Evolutionary conservation across 2,888 invertebrate genomes (phyloP).

Genomic region (Acleris sparsana): DNA sequence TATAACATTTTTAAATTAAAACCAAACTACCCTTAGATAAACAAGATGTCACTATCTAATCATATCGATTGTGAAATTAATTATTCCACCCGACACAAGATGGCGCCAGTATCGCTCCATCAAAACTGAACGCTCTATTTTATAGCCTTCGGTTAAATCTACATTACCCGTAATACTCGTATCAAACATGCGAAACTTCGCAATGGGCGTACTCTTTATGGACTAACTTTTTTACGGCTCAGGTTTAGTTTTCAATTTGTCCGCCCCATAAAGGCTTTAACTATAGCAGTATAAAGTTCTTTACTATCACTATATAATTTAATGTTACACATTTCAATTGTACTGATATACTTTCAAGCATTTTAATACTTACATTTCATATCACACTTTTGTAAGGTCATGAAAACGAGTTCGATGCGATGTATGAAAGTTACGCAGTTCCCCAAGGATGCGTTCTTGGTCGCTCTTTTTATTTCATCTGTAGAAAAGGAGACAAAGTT

Average conservation of each 20-base stretch:
- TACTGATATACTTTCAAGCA: background rate
- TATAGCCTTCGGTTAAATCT: slow-evolving; percentile 6
- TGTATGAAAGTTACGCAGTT: too few species aligned
- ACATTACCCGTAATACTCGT: slow-evolving; percentile 1
- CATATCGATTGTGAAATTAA: too few species aligned
- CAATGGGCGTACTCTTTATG: slow-evolving; percentile 15
- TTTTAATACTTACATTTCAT: too few species aligned
- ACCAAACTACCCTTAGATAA: too few species aligned
- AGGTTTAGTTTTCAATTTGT: slow-evolving; percentile 32
- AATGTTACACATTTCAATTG: background rate
- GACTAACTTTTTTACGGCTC: slow-evolving; percentile 23
- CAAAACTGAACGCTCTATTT: slow-evolving; percentile 4
- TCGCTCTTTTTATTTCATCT: too few species aligned
- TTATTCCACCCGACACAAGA: background rate
- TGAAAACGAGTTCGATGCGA: too few species aligned
- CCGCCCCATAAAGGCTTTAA: slow-evolving; percentile 21
- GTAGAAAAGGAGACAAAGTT: too few species aligned
- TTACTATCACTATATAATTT: background rate
- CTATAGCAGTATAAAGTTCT: slow-evolving; percentile 19
- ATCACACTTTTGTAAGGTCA: too few species aligned
- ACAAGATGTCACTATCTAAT: too few species aligned
- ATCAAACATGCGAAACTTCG: slow-evolving; percentile 7
- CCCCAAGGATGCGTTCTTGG: too few species aligned
- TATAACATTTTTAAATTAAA: too few species aligned
- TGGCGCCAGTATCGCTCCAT: background rate